Evolutionary conservation across 2,113 vertebrate species (phyloP).

Genomic region (Megaleporinus macrocephalus): DNA sequence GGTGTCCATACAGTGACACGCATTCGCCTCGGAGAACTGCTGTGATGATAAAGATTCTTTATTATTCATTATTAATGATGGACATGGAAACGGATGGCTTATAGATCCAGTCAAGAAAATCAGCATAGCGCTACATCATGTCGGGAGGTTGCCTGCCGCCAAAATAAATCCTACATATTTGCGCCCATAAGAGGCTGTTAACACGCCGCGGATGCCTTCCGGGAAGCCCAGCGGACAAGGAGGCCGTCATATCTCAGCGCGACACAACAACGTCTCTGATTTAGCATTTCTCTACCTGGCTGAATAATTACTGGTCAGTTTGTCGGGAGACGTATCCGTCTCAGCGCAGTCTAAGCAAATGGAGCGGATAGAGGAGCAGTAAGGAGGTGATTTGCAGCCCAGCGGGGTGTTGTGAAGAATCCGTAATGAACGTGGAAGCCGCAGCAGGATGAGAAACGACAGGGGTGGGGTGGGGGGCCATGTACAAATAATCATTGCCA

Average conservation of each 20-base stretch:
- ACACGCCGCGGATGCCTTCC: neutral
- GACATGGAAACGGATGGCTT: neutral
- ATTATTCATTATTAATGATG: neutral
- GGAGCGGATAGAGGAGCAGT: neutral
- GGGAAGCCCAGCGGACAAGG: neutral
- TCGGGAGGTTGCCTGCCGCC: neutral
- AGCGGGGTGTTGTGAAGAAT: constrained; percentile 64
- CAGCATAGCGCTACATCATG: neutral
- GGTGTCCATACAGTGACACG: neutral
- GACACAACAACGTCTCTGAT: constrained; percentile 1
- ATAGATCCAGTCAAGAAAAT: neutral
- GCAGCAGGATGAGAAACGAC: constrained; percentile 44
- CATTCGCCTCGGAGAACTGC: neutral
- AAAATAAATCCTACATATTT: neutral
- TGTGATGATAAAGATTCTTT: neutral
- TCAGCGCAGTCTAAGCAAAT: constrained; percentile 1
- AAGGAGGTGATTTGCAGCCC: constrained; percentile 74
- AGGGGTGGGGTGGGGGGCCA: too few species aligned
- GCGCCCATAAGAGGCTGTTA: neutral
- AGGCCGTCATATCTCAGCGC: neutral
- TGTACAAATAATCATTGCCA: constrained; percentile 45
- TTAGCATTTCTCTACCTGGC: constrained; percentile 48
- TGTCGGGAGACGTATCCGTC: constrained; percentile 62
- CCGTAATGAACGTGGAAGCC: constrained; percentile 67
- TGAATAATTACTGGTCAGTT: constrained; percentile 68